Percentiles rank a stretch among this genome's conserved stretches.
Evolutionary conservation across 2,888 invertebrate genomes (phyloP).

Genomic region (Cheilosia soror): DNA sequence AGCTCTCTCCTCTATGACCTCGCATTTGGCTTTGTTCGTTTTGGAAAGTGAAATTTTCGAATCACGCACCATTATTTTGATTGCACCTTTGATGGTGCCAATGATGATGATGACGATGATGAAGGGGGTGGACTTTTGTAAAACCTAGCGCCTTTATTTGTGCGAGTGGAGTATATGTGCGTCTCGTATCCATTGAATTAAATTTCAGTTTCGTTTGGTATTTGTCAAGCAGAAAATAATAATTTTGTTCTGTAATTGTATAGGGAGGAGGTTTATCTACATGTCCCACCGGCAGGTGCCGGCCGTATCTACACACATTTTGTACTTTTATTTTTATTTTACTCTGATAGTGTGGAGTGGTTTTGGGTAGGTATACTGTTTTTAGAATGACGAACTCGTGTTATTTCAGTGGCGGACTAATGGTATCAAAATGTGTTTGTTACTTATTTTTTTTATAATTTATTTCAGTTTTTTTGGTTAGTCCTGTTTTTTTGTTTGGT

Average conservation of each 20-base stretch:
- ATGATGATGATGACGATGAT: slow-evolving; percentile 65
- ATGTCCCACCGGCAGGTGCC: slow-evolving; percentile 57
- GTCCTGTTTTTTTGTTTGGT: slow-evolving; percentile 24
- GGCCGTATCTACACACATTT: slow-evolving; percentile 28
- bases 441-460: slow-evolving; percentile 69
- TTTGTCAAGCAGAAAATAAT: slow-evolving; percentile 55
- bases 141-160: slow-evolving; percentile 27
- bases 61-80: slow-evolving; percentile 74
- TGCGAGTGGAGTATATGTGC: slow-evolving; percentile 13
- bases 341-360: slow-evolving; percentile 41
- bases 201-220: slow-evolving; percentile 69
- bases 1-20: not conserved
- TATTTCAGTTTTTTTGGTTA: slow-evolving; percentile 70
- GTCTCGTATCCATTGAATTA: slow-evolving; percentile 53
- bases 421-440: slow-evolving; percentile 54
- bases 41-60: slow-evolving; percentile 71
- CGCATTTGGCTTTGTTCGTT: slow-evolving; percentile 4
- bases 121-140: slow-evolving; percentile 51
- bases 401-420: slow-evolving; percentile 27
- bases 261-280: slow-evolving; percentile 55
- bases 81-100: slow-evolving; percentile 74
- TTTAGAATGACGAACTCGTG: slow-evolving; percentile 38
- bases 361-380: slow-evolving; percentile 1
- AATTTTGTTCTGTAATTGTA: slow-evolving; percentile 63
- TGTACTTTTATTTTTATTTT: slow-evolving; percentile 47